Evolutionary conservation across 2,113 vertebrate genomes (phyloP).

Genomic region (Mirounga angustirostris): DNA sequence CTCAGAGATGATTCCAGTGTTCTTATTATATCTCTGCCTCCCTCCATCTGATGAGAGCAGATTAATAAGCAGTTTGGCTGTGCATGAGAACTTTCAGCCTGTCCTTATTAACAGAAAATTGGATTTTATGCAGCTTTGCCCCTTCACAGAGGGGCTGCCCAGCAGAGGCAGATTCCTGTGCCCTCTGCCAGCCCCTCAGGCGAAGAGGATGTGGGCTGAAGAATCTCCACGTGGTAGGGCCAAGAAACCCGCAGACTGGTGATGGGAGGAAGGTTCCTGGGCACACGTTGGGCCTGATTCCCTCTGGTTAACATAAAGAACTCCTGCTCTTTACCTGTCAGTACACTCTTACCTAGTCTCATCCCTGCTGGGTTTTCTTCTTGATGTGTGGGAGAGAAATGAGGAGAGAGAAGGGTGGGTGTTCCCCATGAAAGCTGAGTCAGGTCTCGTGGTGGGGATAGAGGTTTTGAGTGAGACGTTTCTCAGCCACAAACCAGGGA

Average conservation of each 20-base stretch:
- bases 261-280: background rate
- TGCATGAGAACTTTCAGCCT: background rate
- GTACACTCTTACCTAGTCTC: background rate
- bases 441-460: background rate
- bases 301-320: background rate
- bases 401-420: background rate
- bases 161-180: background rate
- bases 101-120: background rate
- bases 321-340: background rate
- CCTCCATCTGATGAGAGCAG: background rate
- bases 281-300: accelerated
- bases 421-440: background rate
- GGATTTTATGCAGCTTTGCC: background rate
- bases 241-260: background rate
- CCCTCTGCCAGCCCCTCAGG: background rate
- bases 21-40: background rate
- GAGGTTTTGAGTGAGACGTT: background rate
- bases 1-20: background rate
- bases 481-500: background rate
- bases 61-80: background rate
- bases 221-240: background rate
- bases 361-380: background rate
- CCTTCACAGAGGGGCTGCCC: background rate
- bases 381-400: background rate
- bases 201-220: background rate